Base-by-base conservation (phyloP, 2,113 vertebrate species). In the Stigmatopora argus region DNA sequence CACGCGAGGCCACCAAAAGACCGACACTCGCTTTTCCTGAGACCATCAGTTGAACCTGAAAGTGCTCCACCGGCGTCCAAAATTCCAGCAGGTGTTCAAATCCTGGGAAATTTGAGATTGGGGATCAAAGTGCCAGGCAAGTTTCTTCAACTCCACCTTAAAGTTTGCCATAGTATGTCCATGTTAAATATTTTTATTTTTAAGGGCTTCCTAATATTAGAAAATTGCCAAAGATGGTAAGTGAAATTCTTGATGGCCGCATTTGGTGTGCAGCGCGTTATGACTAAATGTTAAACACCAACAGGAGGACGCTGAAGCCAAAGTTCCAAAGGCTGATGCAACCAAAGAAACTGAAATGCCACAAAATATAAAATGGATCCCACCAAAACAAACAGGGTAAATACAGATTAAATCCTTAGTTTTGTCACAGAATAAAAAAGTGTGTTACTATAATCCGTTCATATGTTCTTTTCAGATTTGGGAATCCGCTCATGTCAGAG, bases 101-200 rank as follows among this genome's bases (percentile, higher is more conserved):
- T 21, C 0, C 19, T 82, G n/a, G 80, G 77, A 61, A 83, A 72
- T 4, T 31, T 83, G 63, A 81, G 78, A 10, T 71, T 89, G 38
- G 86, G 88, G 67, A 69, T 92, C 59, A 91, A 86, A 86, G 79
- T 92, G 6, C 90, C 90, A 46, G 90, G 91, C 91, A 77, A 21
- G 76, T 80, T 26, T 53, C 9, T 51, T 21, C 10, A 1, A 34
- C 4, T 57, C 19, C 7, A 19, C 17, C 10, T 4, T 0, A 41
- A 13, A 44, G 4, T 31, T 8, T 26, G 6, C 9, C 38, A 41
- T 41, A 41, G 6, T 41, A 41, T 41, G 13, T 31, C 4, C 12
- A 12, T 8, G 19, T 45, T 19, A 45, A n/a, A 23, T 49, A 64
- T 67, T 72, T 26, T 26, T 23, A 90, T 15, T 82, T 83, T 41